phyloP scores from a whole-genome alignment of 1,140 invertebrate genomes.

The Watersipora subatra region DNA sequence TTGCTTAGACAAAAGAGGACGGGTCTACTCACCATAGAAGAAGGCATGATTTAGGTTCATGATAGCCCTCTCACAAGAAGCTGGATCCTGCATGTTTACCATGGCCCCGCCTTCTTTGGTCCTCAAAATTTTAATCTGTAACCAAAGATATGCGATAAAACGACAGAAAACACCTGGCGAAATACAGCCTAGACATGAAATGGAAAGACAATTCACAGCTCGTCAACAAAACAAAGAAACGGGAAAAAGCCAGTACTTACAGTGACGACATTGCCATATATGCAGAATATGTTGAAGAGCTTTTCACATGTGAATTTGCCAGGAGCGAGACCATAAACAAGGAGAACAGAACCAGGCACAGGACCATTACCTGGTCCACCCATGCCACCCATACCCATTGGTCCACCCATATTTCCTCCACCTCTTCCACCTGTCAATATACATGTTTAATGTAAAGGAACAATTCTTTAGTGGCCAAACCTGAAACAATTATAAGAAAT shows the following conservation, averaged over 20 bases:
- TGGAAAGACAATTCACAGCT: too few relatives aligned
- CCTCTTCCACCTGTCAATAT: not conserved
- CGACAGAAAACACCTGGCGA: too few relatives aligned
- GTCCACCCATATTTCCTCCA: not conserved
- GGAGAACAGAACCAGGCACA: conserved; percentile 71
- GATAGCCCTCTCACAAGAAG: conserved; percentile 82
- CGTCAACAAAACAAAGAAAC: too few relatives aligned
- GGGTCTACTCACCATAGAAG: conserved; percentile 63
- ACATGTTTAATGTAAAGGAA: too few relatives aligned
- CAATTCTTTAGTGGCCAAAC: too few relatives aligned
- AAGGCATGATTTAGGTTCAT: conserved; percentile 84
- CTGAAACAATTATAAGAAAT: too few relatives aligned
- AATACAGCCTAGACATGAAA: too few relatives aligned
- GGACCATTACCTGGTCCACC: not conserved
- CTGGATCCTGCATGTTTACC: conserved; percentile 95
- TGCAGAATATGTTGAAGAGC: conserved; percentile 96
- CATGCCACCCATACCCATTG: not conserved
- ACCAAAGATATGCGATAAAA: too few relatives aligned
- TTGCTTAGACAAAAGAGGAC: too few relatives aligned
- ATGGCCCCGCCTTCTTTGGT: conserved; percentile 98
- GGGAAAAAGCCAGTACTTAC: too few relatives aligned
- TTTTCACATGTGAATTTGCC: conserved; percentile 87
- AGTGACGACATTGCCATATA: conserved; percentile 93
- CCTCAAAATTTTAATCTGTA: conserved; percentile 91
- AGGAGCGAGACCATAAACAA: conserved; percentile 91